Evolutionary conservation across 2,797 vertebrate species (phyloP), one percentile per base, ranked within the genome.

Genomic region (Mormyrus hasselquistii): DNA sequence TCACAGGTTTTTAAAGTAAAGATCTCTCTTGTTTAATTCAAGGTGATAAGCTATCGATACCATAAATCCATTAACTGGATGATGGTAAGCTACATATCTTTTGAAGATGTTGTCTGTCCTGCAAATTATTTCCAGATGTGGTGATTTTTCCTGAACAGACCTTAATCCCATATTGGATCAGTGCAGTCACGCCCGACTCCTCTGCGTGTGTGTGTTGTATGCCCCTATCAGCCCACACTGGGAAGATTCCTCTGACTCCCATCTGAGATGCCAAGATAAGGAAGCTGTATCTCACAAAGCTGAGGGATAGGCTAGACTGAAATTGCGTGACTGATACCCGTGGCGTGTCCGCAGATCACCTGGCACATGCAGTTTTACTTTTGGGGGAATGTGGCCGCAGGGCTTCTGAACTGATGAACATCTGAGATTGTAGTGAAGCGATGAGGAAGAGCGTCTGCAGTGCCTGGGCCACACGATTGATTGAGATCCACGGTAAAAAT

Each of bases 291-390:
- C 95, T 94, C 93, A 90, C 5, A 92, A 93, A 94, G 93, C 94
- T 93, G 93, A 93, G 89, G 90, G 86, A 14, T 2, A 25, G 14
- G 47, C 10, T 8, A 50, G 19, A 22, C 83, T 85, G 57, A 34
- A 50, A 41, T 95, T 94, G 93, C 94, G 93, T 93, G 95, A 96
- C 91, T 9, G 65, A 86, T 91, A 90, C 92, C 88, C 87, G 89
- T 10, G 89, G 91, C 91, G 88, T 34, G 73, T 89, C 91, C 89
- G 29, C 41, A 91, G 90, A 52, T 90, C 12, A 53, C 53, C 10
- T 34, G 29, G 29, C 85, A 38, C 84, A 38, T 41, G 53, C 7
- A 29, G 10, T 38, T 57, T 19, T 87, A 34, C 4, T 38, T 38
- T 87, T 34, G 53, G 14, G 25, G 25, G 4, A 79, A 41, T 76